Evolutionary conservation across 2,888 invertebrate genomes (phyloP).

Genomic region (Eupsilia transversa): DNA sequence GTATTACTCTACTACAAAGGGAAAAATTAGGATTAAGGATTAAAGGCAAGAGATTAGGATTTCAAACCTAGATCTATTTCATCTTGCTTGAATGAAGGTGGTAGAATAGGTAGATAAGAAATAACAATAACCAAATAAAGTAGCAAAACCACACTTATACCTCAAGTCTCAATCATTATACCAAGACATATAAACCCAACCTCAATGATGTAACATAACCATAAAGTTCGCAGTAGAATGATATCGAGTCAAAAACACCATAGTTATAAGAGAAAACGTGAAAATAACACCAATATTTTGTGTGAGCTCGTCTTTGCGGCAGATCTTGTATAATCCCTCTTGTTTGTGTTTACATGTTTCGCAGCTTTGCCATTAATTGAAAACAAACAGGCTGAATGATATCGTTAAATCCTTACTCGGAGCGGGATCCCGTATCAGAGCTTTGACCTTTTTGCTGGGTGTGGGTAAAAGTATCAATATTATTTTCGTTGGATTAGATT

Average conservation of each 20-base stretch:
- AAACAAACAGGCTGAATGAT: constrained; percentile 64
- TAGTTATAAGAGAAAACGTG: constrained; percentile 8
- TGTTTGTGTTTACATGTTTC: constrained; percentile 57
- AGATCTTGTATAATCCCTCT: constrained; percentile 51
- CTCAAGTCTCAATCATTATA: background rate
- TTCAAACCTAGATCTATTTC: background rate
- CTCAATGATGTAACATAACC: background rate
- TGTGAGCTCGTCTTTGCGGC: constrained; percentile 26
- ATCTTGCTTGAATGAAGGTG: background rate
- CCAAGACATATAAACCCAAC: background rate
- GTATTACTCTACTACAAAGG: too few species aligned
- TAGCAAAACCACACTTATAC: background rate
- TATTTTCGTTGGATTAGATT: constrained; percentile 30
- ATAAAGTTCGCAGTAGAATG: background rate
- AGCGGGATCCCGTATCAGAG: constrained; percentile 15
- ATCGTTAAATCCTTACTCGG: constrained; percentile 50
- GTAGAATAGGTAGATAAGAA: background rate
- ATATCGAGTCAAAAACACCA: constrained; percentile 11
- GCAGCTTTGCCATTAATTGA: constrained; percentile 66
- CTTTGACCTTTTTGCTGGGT: constrained; percentile 32
- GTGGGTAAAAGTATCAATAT: constrained; percentile 21
- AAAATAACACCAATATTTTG: constrained; percentile 48
- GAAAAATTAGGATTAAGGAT: too few species aligned
- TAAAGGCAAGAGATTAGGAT: background rate
- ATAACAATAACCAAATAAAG: background rate